Evolutionary conservation across 2,797 vertebrate species (phyloP).

Genomic region (Gobionotothen gibberifrons): DNA sequence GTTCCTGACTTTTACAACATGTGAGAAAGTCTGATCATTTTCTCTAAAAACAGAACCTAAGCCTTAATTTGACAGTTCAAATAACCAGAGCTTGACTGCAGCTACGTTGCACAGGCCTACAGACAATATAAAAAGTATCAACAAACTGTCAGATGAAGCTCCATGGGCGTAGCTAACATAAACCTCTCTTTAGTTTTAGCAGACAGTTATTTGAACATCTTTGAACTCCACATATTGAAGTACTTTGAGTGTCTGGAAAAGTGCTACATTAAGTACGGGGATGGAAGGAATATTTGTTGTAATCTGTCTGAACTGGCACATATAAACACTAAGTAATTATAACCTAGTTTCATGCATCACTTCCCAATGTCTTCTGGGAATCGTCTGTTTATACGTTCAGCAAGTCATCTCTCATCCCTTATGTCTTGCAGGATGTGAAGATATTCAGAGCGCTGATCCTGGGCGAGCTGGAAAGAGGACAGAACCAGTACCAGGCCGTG

Average conservation of each 20-base stretch:
- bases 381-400: conserved; percentile 43
- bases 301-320: conserved; percentile 35
- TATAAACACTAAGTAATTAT: conserved; percentile 49
- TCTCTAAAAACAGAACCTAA: conserved; percentile 17
- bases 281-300: conserved; percentile 52
- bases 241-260: conserved; percentile 57
- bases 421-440: conserved; percentile 90
- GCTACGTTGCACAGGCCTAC: conserved; percentile 32
- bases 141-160: conserved; percentile 52
- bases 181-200: conserved; percentile 52
- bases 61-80: conserved; percentile 60
- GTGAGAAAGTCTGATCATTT: conserved; percentile 30
- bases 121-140: conserved; percentile 58
- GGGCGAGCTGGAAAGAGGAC: conserved; percentile 95
- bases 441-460: conserved; percentile 96
- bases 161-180: conserved; percentile 43
- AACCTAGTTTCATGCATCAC: conserved; percentile 18
- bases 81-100: conserved; percentile 38
- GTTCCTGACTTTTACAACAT: conserved; percentile 35
- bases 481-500: conserved; percentile 96
- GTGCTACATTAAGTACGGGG: conserved; percentile 34
- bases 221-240: conserved; percentile 63
- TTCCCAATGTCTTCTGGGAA: conserved; percentile 22
- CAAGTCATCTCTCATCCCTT: conserved; percentile 41
- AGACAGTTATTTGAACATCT: conserved; percentile 60